These are phyloP conservation scores for Entomobrya multifasciata DNA, from an alignment of 2,888 invertebrate species.

Conservation along the genomic window DNA sequence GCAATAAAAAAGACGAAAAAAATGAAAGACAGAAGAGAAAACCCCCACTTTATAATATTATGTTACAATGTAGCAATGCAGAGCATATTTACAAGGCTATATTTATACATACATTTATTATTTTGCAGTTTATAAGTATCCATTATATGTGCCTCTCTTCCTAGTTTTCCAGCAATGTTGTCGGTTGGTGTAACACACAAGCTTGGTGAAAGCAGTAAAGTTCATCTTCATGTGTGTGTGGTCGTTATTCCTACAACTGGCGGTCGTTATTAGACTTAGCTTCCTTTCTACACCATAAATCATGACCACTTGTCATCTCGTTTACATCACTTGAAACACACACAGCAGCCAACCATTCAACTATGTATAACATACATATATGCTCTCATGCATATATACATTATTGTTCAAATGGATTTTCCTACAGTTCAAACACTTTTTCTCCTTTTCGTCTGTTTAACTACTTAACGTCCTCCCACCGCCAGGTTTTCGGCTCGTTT, in stretches of 20 bases:
- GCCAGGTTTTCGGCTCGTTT: no score
- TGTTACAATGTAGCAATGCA: background rate
- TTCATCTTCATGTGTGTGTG: background rate
- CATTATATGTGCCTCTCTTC: background rate
- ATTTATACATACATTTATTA: background rate
- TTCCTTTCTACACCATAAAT: slow-evolving; percentile 72
- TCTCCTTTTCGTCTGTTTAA: slow-evolving; percentile 27
- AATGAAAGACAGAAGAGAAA: no score
- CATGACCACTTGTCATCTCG: slow-evolving; percentile 72
- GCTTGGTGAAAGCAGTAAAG: slow-evolving; percentile 25
- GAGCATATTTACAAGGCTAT: no score
- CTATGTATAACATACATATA: no score
- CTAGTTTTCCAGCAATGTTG: no score
- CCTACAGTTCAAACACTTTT: slow-evolving; percentile 24
- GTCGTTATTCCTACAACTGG: background rate
- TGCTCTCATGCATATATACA: background rate
- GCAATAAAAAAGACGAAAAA: background rate
- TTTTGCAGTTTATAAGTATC: background rate
- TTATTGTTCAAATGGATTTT: slow-evolving; percentile 45
- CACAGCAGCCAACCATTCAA: background rate
- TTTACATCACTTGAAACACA: slow-evolving; percentile 65
- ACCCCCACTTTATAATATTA: background rate
- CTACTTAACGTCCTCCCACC: slow-evolving; percentile 14
- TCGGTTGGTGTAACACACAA: background rate
- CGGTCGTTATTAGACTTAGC: slow-evolving; percentile 63